Evolutionary conservation across 2,888 invertebrate genomes (phyloP).

Genomic region (Phymatocera aterrima): DNA sequence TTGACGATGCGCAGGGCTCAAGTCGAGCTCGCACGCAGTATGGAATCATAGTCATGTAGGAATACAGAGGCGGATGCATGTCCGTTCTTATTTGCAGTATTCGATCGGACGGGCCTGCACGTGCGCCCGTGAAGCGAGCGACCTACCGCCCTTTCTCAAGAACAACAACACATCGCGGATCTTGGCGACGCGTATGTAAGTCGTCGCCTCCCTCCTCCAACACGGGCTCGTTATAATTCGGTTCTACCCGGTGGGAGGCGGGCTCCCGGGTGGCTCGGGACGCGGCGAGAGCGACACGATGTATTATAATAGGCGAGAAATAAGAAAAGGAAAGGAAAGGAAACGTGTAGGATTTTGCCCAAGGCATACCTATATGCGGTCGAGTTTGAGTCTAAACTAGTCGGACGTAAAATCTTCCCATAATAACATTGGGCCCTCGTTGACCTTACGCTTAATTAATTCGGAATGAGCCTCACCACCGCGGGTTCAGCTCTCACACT

Average conservation of each 20-base stretch:
- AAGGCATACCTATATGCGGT: not conserved
- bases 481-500: too few relatives aligned
- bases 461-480: too few relatives aligned
- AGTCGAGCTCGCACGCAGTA: too few relatives aligned
- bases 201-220: not conserved
- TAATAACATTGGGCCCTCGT: too few relatives aligned
- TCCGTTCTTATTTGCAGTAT: not conserved
- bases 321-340: not conserved
- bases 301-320: not conserved
- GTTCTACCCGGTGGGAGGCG: not conserved
- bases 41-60: too few relatives aligned
- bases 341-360: not conserved
- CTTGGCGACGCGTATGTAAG: conserved; percentile 3
- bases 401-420: too few relatives aligned
- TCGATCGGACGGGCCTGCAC: too few relatives aligned
- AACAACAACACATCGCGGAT: conserved; percentile 1
- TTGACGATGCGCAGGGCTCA: too few relatives aligned
- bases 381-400: too few relatives aligned
- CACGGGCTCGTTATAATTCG: conserved; percentile 13
- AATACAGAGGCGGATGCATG: not conserved
- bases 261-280: not conserved
- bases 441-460: too few relatives aligned
- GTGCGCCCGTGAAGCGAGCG: too few relatives aligned
- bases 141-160: not conserved
- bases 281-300: not conserved